Evolutionary conservation across 2,888 invertebrate species (phyloP).

Genomic region (Aphidoletes aphidimyza): DNA sequence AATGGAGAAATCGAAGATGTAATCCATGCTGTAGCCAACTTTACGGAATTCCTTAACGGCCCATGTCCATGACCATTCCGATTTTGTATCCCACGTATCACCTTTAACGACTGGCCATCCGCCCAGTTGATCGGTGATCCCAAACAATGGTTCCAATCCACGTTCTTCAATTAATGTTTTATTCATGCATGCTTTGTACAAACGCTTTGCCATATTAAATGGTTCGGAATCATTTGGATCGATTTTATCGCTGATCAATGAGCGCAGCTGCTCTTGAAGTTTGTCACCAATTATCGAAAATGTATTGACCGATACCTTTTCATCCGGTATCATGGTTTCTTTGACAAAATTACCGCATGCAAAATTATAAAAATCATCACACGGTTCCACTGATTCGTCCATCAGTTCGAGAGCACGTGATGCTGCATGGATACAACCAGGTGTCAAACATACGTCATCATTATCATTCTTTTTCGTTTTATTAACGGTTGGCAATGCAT

Average conservation of each 20-base stretch:
- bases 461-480: constrained; percentile 20
- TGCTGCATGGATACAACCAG: constrained; percentile 83
- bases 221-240: constrained; percentile 64
- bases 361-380: constrained; percentile 82
- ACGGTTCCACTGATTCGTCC: constrained; percentile 75
- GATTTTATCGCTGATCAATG: constrained; percentile 64
- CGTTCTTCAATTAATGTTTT: constrained; percentile 78
- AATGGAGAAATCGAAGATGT: constrained; percentile 90
- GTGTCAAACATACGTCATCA: constrained; percentile 72
- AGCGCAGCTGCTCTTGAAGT: constrained; percentile 66
- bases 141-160: constrained; percentile 78
- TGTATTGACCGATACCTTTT: constrained; percentile 67
- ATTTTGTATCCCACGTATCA: constrained; percentile 75
- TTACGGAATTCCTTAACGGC: constrained; percentile 84
- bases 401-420: constrained; percentile 75
- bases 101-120: constrained; percentile 95
- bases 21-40: constrained; percentile 87
- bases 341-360: constrained; percentile 74
- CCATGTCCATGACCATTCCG: constrained; percentile 81
- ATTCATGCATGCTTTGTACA: constrained; percentile 66
- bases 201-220: constrained; percentile 65
- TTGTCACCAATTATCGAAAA: constrained; percentile 67
- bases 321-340: constrained; percentile 77
- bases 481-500: not conserved
- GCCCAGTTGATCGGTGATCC: constrained; percentile 80